Evolutionary conservation across 2,113 vertebrate genomes (phyloP).

Genomic region (Scatophagus argus): DNA sequence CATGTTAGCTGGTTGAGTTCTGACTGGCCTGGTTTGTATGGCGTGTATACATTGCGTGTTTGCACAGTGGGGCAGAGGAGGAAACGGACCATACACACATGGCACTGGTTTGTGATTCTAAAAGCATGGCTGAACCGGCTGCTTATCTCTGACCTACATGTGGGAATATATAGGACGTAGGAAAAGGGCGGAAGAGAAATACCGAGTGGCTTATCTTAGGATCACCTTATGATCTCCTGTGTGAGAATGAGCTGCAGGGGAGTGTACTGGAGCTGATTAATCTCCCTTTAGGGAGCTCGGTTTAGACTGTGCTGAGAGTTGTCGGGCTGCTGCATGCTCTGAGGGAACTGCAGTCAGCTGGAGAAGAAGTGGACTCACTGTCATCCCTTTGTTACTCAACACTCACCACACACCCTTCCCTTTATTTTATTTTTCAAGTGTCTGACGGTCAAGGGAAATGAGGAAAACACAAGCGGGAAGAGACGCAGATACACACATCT

Average conservation of each 20-base stretch:
- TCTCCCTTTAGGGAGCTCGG: background rate
- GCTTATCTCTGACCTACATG: conserved; percentile 66
- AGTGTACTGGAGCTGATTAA: conserved; percentile 9
- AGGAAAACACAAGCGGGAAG: conserved; percentile 62
- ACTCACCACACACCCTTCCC: conserved; percentile 62
- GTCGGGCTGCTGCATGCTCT: background rate
- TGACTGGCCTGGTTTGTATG: conserved; percentile 45
- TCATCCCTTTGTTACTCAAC: conserved; percentile 63
- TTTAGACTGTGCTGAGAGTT: background rate
- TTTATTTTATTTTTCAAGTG: conserved; percentile 62
- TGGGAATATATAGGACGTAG: conserved; percentile 35
- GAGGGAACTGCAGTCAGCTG: conserved; percentile 9
- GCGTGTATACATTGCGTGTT: conserved; percentile 48
- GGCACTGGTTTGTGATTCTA: conserved; percentile 62
- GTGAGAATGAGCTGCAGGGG: conserved; percentile 23
- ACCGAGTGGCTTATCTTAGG: conserved; percentile 40
- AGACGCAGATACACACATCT: conserved; percentile 43
- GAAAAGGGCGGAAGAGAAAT: conserved; percentile 36
- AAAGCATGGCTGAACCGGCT: conserved; percentile 38
- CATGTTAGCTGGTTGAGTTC: conserved; percentile 50
- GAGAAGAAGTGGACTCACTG: conserved; percentile 51
- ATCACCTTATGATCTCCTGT: conserved; percentile 34
- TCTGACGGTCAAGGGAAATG: conserved; percentile 58
- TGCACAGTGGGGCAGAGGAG: conserved; percentile 47
- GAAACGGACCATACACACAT: conserved; percentile 55